Evolutionary conservation across 2,888 invertebrate genomes (phyloP).

Genomic region (Ctenicera cuprea): DNA sequence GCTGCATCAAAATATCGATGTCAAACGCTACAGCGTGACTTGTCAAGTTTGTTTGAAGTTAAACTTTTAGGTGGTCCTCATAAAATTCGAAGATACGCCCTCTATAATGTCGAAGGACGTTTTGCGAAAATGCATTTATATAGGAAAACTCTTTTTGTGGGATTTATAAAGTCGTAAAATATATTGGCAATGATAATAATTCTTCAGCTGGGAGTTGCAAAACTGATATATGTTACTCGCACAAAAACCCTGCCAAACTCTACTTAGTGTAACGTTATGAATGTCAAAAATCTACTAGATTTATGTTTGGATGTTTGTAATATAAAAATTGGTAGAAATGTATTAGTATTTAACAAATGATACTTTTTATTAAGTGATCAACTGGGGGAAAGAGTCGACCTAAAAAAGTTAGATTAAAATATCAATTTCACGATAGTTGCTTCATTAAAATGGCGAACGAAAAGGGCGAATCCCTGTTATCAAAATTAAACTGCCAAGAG

Average conservation of each 20-base stretch:
- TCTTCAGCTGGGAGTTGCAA: conserved; percentile 1
- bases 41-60: not conserved
- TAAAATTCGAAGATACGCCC: conserved; percentile 12
- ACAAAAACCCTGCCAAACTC: not conserved
- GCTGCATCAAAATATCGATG: not conserved
- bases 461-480: conserved; percentile 4
- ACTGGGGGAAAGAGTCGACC: no score
- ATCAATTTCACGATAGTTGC: not conserved
- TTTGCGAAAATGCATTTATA: not conserved
- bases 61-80: conserved; percentile 6
- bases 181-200: conserved; percentile 10
- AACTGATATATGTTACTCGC: not conserved
- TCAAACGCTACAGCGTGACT: not conserved
- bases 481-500: conserved; percentile 19
- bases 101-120: conserved; percentile 15
- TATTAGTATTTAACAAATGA: no score
- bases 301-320: not conserved
- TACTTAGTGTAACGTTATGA: not conserved
- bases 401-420: not conserved
- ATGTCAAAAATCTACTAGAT: conserved; percentile 1
- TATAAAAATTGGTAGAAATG: not conserved
- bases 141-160: not conserved
- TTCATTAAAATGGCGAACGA: not conserved
- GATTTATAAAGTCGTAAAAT: conserved; percentile 17
- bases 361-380: no score